phyloP scores from a whole-genome alignment of 1,140 invertebrate genomes.

The Caenorhabditis remanei region DNA sequence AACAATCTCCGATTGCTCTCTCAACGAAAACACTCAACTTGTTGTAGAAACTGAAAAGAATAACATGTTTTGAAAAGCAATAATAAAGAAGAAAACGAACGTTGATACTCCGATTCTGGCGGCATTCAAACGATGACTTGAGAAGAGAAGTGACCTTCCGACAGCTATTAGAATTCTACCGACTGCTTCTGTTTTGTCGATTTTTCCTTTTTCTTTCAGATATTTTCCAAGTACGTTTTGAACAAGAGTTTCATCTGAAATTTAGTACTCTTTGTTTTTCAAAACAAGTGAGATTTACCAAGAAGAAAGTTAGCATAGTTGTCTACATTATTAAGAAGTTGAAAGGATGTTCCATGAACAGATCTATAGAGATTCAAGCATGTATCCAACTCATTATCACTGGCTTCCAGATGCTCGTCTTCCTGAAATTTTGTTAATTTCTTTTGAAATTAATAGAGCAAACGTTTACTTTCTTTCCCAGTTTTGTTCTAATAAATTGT shows the following conservation, averaged over 20 bases:
- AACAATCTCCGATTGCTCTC: constrained; percentile 92
- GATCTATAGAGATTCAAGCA: constrained; percentile 94
- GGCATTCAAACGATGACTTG: constrained; percentile 86
- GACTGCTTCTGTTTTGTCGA: constrained; percentile 87
- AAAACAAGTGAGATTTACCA: constrained; percentile 79
- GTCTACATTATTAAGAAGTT: constrained; percentile 90
- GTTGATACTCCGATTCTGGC: constrained; percentile 37
- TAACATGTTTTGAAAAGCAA: background rate
- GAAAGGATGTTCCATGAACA: constrained; percentile 90
- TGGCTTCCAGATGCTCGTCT: constrained; percentile 94
- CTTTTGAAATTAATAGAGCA: background rate
- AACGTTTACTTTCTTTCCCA: constrained; percentile 85
- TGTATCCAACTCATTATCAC: constrained; percentile 94
- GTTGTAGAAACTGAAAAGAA: constrained; percentile 84
- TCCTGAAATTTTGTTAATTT: constrained; percentile 81
- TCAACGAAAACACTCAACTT: constrained; percentile 96
- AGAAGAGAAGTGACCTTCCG: constrained; percentile 92
- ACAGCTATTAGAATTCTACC: constrained; percentile 91
- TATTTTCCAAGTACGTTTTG: constrained; percentile 94
- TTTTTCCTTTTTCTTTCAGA: constrained; percentile 91
- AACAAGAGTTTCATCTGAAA: constrained; percentile 66
- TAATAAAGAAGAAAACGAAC: constrained; percentile 25
- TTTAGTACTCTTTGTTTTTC: constrained; percentile 53
- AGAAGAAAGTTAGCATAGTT: constrained; percentile 93
- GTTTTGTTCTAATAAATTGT: constrained; percentile 90